These are phyloP conservation scores for Chamaedrilus cognettii DNA, from an alignment of 2,888 invertebrate species.

Conservation along the genomic window DNA sequence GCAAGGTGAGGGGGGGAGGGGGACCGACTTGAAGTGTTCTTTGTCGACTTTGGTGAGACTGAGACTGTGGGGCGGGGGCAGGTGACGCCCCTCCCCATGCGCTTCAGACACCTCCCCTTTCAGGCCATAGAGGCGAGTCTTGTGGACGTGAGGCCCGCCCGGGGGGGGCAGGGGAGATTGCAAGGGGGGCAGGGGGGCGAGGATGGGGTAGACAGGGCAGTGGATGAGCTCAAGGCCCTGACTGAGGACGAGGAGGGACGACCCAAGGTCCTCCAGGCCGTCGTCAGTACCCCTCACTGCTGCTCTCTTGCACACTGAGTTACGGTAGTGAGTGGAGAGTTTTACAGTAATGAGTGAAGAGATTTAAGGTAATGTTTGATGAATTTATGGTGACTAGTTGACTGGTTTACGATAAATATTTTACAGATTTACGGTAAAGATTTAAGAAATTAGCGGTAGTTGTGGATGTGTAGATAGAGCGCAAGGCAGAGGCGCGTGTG, in stretches of 20 bases:
- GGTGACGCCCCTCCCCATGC: conserved; percentile 63
- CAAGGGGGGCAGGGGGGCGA: too few species aligned
- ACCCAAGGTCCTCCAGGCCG: not conserved
- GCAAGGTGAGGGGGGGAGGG: conserved; percentile 58
- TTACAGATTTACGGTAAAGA: too few species aligned
- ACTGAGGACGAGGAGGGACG: not conserved
- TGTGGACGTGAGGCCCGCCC: conserved; percentile 9
- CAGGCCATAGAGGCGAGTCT: conserved; percentile 68
- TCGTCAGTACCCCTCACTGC: not conserved
- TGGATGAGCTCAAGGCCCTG: not conserved
- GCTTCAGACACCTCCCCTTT: conserved; percentile 65
- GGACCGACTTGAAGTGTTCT: conserved; percentile 61
- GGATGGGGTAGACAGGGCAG: not conserved
- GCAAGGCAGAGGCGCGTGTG: conserved; percentile 29
- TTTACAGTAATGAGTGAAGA: too few species aligned
- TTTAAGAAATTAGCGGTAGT: too few species aligned
- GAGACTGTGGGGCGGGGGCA: conserved; percentile 59
- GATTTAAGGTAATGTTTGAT: too few species aligned
- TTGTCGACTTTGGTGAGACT: conserved; percentile 69
- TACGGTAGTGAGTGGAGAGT: too few species aligned
- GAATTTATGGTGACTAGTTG: too few species aligned
- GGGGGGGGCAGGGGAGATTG: too few species aligned
- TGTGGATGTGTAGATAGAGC: conserved; percentile 21
- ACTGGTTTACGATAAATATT: too few species aligned
- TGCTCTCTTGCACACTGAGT: too few species aligned